These are phyloP conservation scores for Pentamera pediparva DNA, from an alignment of 53 echinoderm and acorn worm genomes.

Conservation along the genomic window DNA sequence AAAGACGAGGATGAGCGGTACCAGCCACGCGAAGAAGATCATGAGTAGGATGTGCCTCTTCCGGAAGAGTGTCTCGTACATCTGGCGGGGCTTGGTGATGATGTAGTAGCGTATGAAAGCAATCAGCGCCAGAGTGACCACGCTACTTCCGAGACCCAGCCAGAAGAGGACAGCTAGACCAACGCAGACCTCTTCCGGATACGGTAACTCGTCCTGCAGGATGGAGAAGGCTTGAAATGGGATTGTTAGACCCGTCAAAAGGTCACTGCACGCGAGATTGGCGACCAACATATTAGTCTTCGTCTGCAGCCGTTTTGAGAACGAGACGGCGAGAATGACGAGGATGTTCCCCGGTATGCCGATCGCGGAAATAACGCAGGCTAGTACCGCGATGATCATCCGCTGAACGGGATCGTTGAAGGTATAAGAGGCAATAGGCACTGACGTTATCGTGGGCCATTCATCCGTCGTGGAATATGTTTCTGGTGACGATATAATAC, in stretches of 20 bases:
- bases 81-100: conserved; percentile 49
- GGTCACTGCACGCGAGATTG: conserved; percentile 74
- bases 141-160: conserved; percentile 63
- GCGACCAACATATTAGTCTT: conserved; percentile 89
- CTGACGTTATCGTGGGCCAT: too few species aligned
- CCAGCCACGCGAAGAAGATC: conserved; percentile 52
- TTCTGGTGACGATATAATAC: too few species aligned
- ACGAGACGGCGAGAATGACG: conserved; percentile 62
- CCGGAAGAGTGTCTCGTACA: conserved; percentile 52
- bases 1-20: conserved; percentile 47
- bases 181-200: conserved; percentile 45
- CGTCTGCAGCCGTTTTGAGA: conserved; percentile 67
- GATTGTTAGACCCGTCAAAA: conserved; percentile 60
- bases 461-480: too few species aligned
- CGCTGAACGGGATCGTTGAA: conserved; percentile 20
- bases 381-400: conserved; percentile 11
- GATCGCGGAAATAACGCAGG: conserved; percentile 19
- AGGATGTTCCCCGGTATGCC: conserved; percentile 70
- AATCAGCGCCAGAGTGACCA: conserved; percentile 66
- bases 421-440: too few species aligned
- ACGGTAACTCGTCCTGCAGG: conserved; percentile 4
- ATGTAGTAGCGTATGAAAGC: conserved; percentile 67
- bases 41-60: conserved; percentile 34
- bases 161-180: conserved; percentile 43
- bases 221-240: conserved; percentile 65